Evolutionary conservation across 1,140 invertebrate species (phyloP), one percentile per base, ranked within the genome.

Genomic region (Pteromalus puparum): DNA sequence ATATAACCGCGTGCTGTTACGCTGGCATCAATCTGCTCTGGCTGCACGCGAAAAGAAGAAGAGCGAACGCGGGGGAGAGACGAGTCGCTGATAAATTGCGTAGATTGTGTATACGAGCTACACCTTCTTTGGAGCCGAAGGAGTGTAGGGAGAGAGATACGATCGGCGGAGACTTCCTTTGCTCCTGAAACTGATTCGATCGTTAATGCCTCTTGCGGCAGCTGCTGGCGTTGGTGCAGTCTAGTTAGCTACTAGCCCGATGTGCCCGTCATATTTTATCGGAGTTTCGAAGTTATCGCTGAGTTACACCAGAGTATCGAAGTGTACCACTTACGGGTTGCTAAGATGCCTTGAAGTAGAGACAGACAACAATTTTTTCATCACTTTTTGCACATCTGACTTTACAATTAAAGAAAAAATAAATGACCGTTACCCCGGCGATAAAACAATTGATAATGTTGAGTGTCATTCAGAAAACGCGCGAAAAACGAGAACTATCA

Each of bases 51-150:
- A 42, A 46, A 77, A 53, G 46, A 89, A 89, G 90, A 88, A n/a
- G n/a, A n/a, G n/a, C n/a, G n/a, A n/a, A 88, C 88, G 88, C 87
- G 86, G 5, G 87, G 83, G 86, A 82, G 86, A 85, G 83, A 86
- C 82, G 85, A 65, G 86, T 87, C 79, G 87, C 88, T 92, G 91
- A 92, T 92, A 91, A 92, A 91, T 91, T 89, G 89, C 87, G 81
- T 87, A 89, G 91, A 92, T 91, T 91, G 89, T 86, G 86, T 81
- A 72, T 79, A 73, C 70, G 75, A 26, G 48, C 83, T 26, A 26
- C 68, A 10, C 6, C 28, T 74, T 21, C 53, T 73, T 48, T 46
- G 9, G 42, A 67, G 87, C 86, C 77, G 84, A 81, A 77, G 85
- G 87, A 85, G 86, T 86, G 6, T 34, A n/a, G n/a, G 30, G 30